Evolutionary conservation across 2,113 vertebrate species (phyloP).

Genomic region (Corydoras maculifer): DNA sequence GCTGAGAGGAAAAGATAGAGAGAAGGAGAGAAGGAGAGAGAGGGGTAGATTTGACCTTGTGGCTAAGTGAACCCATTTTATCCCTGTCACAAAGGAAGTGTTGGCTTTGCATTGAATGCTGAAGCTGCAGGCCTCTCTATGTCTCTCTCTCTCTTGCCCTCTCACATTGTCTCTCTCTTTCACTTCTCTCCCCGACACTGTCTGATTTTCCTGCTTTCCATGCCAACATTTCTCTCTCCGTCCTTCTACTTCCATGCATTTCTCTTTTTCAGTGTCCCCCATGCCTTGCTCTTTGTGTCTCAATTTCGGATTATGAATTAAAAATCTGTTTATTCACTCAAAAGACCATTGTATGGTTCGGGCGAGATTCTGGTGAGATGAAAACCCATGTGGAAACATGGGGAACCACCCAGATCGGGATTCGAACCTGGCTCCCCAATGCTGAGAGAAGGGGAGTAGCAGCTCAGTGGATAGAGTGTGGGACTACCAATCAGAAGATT

Average conservation of each 20-base stretch:
- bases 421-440: no score
- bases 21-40: background rate
- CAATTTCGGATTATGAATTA: background rate
- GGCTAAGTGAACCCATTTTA: conserved; percentile 37
- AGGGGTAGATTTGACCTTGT: conserved; percentile 36
- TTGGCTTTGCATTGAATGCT: conserved; percentile 29
- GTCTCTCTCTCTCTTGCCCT: conserved; percentile 4
- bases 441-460: no score
- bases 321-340: no score
- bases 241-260: background rate
- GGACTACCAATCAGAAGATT: no score
- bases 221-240: background rate
- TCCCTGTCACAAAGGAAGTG: conserved; percentile 35
- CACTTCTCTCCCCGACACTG: background rate
- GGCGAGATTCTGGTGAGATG: no score
- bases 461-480: no score
- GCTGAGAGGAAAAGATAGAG: background rate
- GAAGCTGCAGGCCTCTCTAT: conserved; percentile 25
- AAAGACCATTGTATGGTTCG: no score
- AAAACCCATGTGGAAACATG: no score
- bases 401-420: no score
- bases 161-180: conserved; percentile 3
- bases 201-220: background rate
- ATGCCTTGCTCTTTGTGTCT: background rate
- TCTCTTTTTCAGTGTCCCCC: background rate